These are phyloP conservation scores for Lissonota sp. DNA, from an alignment of 2,888 invertebrate genomes.

Conservation along the genomic window DNA sequence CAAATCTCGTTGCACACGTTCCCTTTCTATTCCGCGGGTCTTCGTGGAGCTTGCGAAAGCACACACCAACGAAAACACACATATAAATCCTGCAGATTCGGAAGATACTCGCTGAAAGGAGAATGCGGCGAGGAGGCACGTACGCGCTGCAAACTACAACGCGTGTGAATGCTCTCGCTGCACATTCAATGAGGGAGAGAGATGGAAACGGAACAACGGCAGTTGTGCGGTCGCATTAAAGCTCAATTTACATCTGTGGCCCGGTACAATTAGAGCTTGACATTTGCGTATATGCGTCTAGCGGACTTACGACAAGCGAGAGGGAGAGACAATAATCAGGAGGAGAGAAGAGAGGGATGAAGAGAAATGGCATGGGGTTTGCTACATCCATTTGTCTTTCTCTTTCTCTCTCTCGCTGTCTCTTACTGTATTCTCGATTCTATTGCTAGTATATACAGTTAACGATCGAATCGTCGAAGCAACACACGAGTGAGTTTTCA, in stretches of 20 bases:
- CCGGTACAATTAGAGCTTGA: slow-evolving; percentile 54
- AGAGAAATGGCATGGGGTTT: not conserved
- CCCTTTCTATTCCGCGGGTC: not conserved
- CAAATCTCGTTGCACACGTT: not conserved
- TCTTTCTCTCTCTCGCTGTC: no score
- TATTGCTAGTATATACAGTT: slow-evolving; percentile 17
- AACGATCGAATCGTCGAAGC: slow-evolving; percentile 25
- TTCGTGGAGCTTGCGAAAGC: no score
- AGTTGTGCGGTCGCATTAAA: slow-evolving; percentile 58
- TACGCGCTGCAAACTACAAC: slow-evolving; percentile 30
- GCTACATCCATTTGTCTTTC: not conserved
- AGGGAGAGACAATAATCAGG: not conserved
- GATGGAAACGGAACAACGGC: not conserved
- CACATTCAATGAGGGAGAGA: not conserved
- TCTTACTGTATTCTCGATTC: slow-evolving; percentile 13
- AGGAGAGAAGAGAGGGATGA: not conserved
- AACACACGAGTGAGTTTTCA: slow-evolving; percentile 34
- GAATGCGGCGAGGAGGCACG: slow-evolving; percentile 35
- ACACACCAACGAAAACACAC: not conserved
- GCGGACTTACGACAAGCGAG: slow-evolving; percentile 48
- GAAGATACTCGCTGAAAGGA: slow-evolving; percentile 22
- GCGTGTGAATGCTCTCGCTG: slow-evolving; percentile 32
- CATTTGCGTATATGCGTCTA: slow-evolving; percentile 32
- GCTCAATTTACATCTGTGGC: slow-evolving; percentile 63
- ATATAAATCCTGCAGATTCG: not conserved